A percentile compares a stretch with the other conserved stretches of the same genome.
Conservation (phyloP, 2,888 invertebrate species). For the Catonia carolina region DNA sequence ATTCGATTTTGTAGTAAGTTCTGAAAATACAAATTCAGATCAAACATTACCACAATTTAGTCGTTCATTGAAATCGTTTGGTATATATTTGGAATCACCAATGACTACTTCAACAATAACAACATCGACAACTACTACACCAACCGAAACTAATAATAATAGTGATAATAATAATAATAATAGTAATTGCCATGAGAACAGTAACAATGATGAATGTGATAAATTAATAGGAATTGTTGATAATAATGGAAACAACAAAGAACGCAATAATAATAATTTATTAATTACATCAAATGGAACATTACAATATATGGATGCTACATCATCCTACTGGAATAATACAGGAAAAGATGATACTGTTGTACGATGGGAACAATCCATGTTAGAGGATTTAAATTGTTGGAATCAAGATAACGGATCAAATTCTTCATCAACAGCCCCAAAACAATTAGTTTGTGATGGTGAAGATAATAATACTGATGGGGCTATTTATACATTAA, state of each 20-base stretch:
- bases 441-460: conserved; percentile 15
- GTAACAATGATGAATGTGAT: conserved; percentile 22
- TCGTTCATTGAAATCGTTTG: conserved; percentile 61
- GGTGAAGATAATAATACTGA: conserved; percentile 53
- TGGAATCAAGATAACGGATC: conserved; percentile 48
- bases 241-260: not conserved
- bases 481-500: conserved; percentile 77
- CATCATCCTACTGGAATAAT: conserved; percentile 49
- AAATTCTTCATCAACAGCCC: conserved; percentile 40
- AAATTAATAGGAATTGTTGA: conserved; percentile 10
- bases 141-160: conserved; percentile 1
- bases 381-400: conserved; percentile 75
- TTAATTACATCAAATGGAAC: conserved; percentile 10
- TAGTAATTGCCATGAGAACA: conserved; percentile 4
- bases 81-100: conserved; percentile 53
- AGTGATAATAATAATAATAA: conserved; percentile 24
- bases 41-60: conserved; percentile 53
- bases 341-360: conserved; percentile 19
- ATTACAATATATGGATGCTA: conserved; percentile 44
- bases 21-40: conserved; percentile 58
- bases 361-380: conserved; percentile 58
- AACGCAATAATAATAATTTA: conserved; percentile 18
- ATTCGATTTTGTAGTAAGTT: conserved; percentile 81
- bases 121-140: not conserved
- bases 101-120: conserved; percentile 15